Conservation (phyloP, 2,888 invertebrate species). For the Parnassius smintheus region DNA sequence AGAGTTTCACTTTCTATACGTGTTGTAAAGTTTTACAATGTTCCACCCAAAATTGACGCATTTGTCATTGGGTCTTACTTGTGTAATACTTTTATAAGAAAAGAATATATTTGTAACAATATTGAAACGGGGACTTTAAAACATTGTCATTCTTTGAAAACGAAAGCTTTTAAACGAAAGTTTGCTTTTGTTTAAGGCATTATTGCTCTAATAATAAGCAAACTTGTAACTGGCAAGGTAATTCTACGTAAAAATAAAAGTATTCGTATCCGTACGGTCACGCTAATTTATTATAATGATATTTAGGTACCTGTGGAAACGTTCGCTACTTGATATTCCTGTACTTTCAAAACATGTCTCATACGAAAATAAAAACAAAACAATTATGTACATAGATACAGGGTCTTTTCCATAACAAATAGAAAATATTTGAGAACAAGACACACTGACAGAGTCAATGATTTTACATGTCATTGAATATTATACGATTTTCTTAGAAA, state of each 20-base stretch:
- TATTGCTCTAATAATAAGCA: slow-evolving; percentile 21
- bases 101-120: too few species aligned
- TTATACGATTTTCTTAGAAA: too few species aligned
- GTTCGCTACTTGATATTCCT: slow-evolving; percentile 21
- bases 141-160: slow-evolving; percentile 38
- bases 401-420: not conserved
- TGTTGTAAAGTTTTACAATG: not conserved
- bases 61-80: slow-evolving; percentile 8
- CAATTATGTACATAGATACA: not conserved
- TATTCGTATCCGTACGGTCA: slow-evolving; percentile 19
- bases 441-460: too few species aligned
- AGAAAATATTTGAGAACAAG: slow-evolving; percentile 8
- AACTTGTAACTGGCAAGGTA: slow-evolving; percentile 28
- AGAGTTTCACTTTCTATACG: slow-evolving; percentile 14
- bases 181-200: slow-evolving; percentile 35
- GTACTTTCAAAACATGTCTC: slow-evolving; percentile 15
- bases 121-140: not conserved
- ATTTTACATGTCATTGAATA: too few species aligned
- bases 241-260: slow-evolving; percentile 24
- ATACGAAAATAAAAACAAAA: not conserved
- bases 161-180: slow-evolving; percentile 53
- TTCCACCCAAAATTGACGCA: slow-evolving; percentile 1
- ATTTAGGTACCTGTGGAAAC: slow-evolving; percentile 19
- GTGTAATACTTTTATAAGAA: not conserved
- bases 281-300: slow-evolving; percentile 23